These are phyloP conservation scores for Gambusia yucatana DNA, from an alignment of 2,797 vertebrate genomes.

Conservation along the genomic window DNA sequence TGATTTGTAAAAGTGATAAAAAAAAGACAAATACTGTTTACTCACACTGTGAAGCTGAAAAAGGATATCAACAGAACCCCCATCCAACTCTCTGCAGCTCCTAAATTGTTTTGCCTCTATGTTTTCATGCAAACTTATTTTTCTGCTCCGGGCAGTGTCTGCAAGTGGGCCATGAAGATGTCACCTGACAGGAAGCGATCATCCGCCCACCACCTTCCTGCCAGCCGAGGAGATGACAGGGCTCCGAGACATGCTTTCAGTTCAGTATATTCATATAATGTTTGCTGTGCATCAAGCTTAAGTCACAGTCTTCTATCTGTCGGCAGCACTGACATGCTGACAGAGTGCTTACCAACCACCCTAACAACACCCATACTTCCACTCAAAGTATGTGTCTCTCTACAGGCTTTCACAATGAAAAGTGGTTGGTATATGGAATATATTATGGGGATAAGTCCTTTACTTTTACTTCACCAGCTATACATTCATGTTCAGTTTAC, in stretches of 20 bases:
- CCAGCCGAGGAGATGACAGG: constrained; percentile 7
- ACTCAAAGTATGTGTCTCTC: neutral
- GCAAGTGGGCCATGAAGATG: neutral
- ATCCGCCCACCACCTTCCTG: neutral
- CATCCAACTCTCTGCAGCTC: neutral
- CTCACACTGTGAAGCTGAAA: neutral
- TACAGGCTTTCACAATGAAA: no score
- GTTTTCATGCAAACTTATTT: constrained; percentile 3
- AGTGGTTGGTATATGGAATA: no score
- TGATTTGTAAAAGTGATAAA: no score
- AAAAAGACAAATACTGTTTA: no score
- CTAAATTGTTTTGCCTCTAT: neutral
- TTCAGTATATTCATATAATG: constrained; percentile 8
- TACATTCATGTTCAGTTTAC: neutral
- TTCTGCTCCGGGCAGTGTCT: constrained; percentile 1
- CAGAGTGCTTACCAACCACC: neutral
- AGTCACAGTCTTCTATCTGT: constrained; percentile 8
- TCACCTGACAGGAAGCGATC: constrained; percentile 12
- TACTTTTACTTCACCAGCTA: neutral
- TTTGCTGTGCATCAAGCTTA: constrained; percentile 15
- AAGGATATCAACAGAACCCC: neutral
- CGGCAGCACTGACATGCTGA: neutral
- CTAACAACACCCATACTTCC: neutral
- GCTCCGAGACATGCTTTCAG: constrained; percentile 13
- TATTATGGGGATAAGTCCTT: neutral